Evolutionary conservation across 2,113 vertebrate genomes (phyloP).

Genomic region (Corydoras maculifer): DNA sequence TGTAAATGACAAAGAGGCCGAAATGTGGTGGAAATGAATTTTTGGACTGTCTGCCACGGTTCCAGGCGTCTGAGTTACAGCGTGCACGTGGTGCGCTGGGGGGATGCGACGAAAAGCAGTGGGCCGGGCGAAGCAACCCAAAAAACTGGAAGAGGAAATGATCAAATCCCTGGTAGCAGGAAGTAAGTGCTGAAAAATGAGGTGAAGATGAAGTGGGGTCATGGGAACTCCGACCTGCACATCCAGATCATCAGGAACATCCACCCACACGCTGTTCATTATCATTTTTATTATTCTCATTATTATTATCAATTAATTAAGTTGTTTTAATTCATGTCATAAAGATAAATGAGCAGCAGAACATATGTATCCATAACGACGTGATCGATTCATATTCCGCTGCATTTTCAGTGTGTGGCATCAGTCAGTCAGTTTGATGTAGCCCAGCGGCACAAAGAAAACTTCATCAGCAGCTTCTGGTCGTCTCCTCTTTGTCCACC

Average conservation of each 20-base stretch:
- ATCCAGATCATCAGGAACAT: background rate
- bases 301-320: no score
- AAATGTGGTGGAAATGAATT: background rate
- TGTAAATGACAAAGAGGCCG: slow-evolving; percentile 14
- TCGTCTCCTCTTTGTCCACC: slow-evolving; percentile 98
- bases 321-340: no score
- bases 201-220: slow-evolving; percentile 30
- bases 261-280: background rate
- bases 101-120: background rate
- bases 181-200: slow-evolving; percentile 39
- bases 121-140: slow-evolving; percentile 9
- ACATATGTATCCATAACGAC: no score
- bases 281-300: no score
- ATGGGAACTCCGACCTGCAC: slow-evolving; percentile 1
- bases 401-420: slow-evolving; percentile 47
- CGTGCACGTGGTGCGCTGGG: background rate
- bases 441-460: slow-evolving; percentile 76
- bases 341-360: no score
- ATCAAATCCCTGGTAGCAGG: slow-evolving; percentile 36
- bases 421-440: slow-evolving; percentile 86
- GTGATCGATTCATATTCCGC: slow-evolving; percentile 5
- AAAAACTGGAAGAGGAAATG: slow-evolving; percentile 31
- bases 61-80: background rate
- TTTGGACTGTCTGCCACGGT: slow-evolving; percentile 6
- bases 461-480: slow-evolving; percentile 90